Conservation (phyloP, 1,140 invertebrate species). For the Aphelinus certus region DNA sequence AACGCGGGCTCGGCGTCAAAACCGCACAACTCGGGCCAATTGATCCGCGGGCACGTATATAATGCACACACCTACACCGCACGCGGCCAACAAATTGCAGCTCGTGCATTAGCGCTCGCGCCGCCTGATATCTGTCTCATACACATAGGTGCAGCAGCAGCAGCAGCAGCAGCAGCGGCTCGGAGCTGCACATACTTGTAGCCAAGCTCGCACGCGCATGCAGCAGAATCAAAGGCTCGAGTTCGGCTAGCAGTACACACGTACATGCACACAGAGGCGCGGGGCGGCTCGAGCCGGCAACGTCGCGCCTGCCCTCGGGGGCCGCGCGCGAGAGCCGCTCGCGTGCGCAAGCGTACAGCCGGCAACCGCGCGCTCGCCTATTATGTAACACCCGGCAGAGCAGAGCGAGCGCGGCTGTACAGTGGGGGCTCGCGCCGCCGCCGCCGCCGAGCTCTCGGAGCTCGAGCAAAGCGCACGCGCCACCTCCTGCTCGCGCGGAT, state of each 20-base stretch:
- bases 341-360: conserved; percentile 11
- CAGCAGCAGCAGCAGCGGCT: too few relatives aligned
- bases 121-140: too few relatives aligned
- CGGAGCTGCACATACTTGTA: too few relatives aligned
- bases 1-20: too few relatives aligned
- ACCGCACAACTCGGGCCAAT: too few relatives aligned
- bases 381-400: conserved; percentile 64
- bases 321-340: conserved; percentile 1
- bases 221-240: too few relatives aligned
- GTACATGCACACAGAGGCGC: background rate
- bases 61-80: background rate
- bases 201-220: too few relatives aligned
- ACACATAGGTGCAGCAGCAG: too few relatives aligned
- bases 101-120: background rate
- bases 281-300: conserved; percentile 54
- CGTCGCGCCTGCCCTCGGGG: conserved; percentile 42
- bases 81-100: background rate
- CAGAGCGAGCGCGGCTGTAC: conserved; percentile 42
- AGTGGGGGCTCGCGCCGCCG: conserved; percentile 47
- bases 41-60: background rate
- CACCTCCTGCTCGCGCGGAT: too few relatives aligned
- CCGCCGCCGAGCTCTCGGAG: too few relatives aligned
- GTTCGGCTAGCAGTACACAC: too few relatives aligned
- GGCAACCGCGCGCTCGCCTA: conserved; percentile 53
- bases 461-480: too few relatives aligned